A percentile compares a stretch with the other conserved stretches of the same genome.
phyloP scores from a whole-genome alignment of 1,140 invertebrate genomes.

The Maconellicoccus hirsutus region DNA sequence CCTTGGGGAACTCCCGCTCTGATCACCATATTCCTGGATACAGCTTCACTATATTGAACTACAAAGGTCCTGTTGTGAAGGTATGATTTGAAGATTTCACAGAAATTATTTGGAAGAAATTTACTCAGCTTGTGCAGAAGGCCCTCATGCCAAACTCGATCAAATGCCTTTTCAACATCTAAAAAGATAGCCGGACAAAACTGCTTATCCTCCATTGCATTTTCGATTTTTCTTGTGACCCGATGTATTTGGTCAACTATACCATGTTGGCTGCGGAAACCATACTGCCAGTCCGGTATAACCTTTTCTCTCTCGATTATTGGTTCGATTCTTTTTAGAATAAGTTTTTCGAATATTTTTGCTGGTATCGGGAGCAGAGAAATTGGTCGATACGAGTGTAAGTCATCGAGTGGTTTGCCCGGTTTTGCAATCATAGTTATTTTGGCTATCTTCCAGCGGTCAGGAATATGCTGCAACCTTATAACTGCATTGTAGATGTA shows the following conservation, averaged over 20 bases:
- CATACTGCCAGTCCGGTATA: constrained; percentile 34
- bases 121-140: constrained; percentile 23
- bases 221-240: constrained; percentile 25
- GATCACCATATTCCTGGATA: constrained; percentile 6
- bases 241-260: constrained; percentile 32
- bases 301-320: constrained; percentile 25
- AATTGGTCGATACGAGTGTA: constrained; percentile 33
- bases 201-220: constrained; percentile 27
- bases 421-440: constrained; percentile 32
- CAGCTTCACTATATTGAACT: background rate
- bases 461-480: constrained; percentile 31
- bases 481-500: constrained; percentile 31
- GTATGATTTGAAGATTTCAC: constrained; percentile 19
- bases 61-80: constrained; percentile 17
- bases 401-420: constrained; percentile 31
- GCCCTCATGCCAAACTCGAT: constrained; percentile 34
- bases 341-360: constrained; percentile 26
- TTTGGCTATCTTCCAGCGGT: constrained; percentile 33
- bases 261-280: constrained; percentile 31
- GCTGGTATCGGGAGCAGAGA: constrained; percentile 30
- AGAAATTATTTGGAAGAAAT: background rate
- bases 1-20: constrained; percentile 19
- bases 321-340: background rate
- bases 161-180: constrained; percentile 30
- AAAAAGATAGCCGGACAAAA: constrained; percentile 28